These are phyloP conservation scores for Porphyrio hochstetteri DNA, from an alignment of 2,113 vertebrate genomes.

Conservation along the genomic window DNA sequence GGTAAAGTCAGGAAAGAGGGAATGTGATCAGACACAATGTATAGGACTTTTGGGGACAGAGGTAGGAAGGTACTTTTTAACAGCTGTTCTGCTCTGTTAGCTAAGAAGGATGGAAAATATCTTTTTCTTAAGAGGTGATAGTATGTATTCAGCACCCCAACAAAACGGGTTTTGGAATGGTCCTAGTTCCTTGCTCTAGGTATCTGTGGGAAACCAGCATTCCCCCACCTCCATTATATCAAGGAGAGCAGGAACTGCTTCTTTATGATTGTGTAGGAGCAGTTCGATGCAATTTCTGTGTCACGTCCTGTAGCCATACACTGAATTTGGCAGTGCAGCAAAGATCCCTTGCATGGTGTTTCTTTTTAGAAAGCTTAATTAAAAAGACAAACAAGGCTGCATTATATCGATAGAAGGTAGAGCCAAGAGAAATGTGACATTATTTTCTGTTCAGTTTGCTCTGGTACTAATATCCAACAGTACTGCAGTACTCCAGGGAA, in stretches of 20 bases:
- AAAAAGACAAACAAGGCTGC: background rate
- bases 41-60: background rate
- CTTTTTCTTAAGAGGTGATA: background rate
- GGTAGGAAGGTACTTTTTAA: background rate
- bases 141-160: background rate
- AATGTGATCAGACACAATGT: background rate
- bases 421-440: background rate
- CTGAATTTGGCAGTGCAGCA: background rate
- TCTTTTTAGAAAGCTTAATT: constrained; percentile 5
- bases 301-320: background rate
- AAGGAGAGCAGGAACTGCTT: background rate
- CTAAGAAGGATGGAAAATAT: background rate
- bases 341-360: background rate
- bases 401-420: background rate
- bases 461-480: background rate
- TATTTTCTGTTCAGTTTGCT: constrained; percentile 45
- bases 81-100: background rate
- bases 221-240: background rate
- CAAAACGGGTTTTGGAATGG: background rate
- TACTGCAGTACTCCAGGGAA: constrained; percentile 18
- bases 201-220: background rate
- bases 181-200: background rate
- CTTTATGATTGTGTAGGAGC: background rate
- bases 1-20: background rate
- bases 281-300: background rate